Evolutionary conservation across 2,888 invertebrate species (phyloP).

Genomic region (Leucophora obtusa): DNA sequence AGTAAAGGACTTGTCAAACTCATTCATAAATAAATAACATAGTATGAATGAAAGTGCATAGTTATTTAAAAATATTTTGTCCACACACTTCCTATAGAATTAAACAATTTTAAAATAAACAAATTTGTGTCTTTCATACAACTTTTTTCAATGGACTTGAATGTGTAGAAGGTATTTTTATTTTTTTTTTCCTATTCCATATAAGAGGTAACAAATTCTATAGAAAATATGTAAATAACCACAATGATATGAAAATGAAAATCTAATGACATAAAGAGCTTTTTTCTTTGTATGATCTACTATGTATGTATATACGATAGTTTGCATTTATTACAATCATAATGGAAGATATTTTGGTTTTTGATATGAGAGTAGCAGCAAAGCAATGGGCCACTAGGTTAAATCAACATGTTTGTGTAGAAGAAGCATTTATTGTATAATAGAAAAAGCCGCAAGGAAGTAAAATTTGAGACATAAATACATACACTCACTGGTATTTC

Average conservation of each 20-base stretch:
- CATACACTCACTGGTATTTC: too few species aligned
- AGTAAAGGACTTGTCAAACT: background rate
- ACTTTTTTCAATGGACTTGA: background rate
- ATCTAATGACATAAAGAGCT: conserved; percentile 13
- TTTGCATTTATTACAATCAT: background rate
- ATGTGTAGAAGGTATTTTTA: background rate
- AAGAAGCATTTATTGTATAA: conserved; percentile 5
- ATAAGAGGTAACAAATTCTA: background rate
- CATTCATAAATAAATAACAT: background rate
- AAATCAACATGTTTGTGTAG: conserved; percentile 29
- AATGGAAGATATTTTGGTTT: background rate
- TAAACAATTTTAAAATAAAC: background rate
- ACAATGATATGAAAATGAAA: background rate
- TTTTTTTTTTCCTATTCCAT: too few species aligned
- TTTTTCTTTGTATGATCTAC: conserved; percentile 9
- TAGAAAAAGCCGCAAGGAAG: conserved; percentile 42
- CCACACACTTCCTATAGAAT: background rate
- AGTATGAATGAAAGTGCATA: background rate
- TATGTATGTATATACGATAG: too few species aligned
- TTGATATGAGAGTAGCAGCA: background rate
- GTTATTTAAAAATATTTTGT: background rate
- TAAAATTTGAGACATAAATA: conserved; percentile 5
- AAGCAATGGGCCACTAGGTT: conserved; percentile 51
- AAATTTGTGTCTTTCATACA: background rate
- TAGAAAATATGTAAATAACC: conserved; percentile 2